Percentiles rank a stretch among this genome's conserved stretches.
These are phyloP conservation scores for Macquaria australasica DNA, from an alignment of 2,113 vertebrate species.

Conservation along the genomic window DNA sequence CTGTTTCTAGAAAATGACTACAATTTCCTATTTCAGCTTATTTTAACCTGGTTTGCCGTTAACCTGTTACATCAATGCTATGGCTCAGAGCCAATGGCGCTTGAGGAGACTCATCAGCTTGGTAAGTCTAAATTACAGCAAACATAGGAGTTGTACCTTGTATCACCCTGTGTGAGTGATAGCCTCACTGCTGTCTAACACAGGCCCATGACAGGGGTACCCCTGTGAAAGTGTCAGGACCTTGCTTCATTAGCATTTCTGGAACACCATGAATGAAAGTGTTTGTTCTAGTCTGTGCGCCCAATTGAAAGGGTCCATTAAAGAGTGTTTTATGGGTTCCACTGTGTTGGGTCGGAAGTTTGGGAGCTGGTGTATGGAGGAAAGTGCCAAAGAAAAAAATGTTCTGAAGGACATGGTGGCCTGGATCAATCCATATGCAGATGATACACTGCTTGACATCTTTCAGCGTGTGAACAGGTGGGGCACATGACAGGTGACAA, in stretches of 20 bases:
- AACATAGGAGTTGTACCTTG: slow-evolving; percentile 58
- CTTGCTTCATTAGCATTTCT: slow-evolving; percentile 82
- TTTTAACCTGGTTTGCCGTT: slow-evolving; percentile 14
- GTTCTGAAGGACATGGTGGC: slow-evolving; percentile 13
- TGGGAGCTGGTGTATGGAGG: slow-evolving; percentile 45
- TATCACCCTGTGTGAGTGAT: slow-evolving; percentile 54
- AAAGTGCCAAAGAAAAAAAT: slow-evolving; percentile 34
- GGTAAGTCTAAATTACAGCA: slow-evolving; percentile 48
- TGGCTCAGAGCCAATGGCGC: slow-evolving; percentile 45
- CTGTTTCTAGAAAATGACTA: slow-evolving; percentile 12
- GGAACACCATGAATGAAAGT: slow-evolving; percentile 79
- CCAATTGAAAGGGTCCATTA: slow-evolving; percentile 79
- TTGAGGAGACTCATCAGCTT: slow-evolving; percentile 33
- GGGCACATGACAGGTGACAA: slow-evolving; percentile 8
- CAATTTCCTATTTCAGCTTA: not conserved
- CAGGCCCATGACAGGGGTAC: slow-evolving; percentile 68
- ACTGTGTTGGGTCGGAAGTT: slow-evolving; percentile 68
- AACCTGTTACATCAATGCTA: slow-evolving; percentile 16
- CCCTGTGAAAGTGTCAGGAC: slow-evolving; percentile 75
- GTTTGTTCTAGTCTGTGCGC: slow-evolving; percentile 78
- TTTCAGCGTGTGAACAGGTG: slow-evolving; percentile 40
- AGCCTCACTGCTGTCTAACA: slow-evolving; percentile 57
- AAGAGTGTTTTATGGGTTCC: slow-evolving; percentile 72
- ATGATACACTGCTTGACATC: slow-evolving; percentile 26
- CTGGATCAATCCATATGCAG: slow-evolving; percentile 30